Percentiles rank a stretch among this genome's conserved stretches.
These are phyloP conservation scores for Solenopsis fugax DNA, from an alignment of 1,140 invertebrate species.

Conservation along the genomic window DNA sequence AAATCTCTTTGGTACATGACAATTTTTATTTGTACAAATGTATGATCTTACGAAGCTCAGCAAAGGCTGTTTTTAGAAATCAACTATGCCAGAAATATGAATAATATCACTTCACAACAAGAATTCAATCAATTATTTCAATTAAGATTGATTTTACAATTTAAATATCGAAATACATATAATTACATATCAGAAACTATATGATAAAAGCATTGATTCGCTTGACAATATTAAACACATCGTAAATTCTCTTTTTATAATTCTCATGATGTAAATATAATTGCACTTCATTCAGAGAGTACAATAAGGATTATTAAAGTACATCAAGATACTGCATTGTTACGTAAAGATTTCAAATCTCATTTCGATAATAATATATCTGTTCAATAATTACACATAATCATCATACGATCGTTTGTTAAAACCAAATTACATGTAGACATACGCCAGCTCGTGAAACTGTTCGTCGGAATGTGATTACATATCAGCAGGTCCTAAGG, in stretches of 20 bases:
- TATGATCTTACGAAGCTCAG: not conserved
- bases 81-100: constrained; percentile 7
- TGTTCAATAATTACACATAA: constrained; percentile 41
- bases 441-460: not conserved
- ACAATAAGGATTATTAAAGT: constrained; percentile 34
- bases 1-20: not conserved
- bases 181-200: constrained; percentile 30
- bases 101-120: constrained; percentile 13
- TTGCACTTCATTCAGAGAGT: not conserved
- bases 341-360: constrained; percentile 16
- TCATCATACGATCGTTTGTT: not conserved
- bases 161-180: constrained; percentile 22
- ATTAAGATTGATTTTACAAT: constrained; percentile 33
- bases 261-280: constrained; percentile 44
- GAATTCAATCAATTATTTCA: constrained; percentile 8
- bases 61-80: constrained; percentile 8
- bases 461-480: not conserved
- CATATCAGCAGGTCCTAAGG: constrained; percentile 39
- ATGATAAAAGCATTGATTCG: constrained; percentile 52
- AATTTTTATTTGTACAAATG: constrained; percentile 20
- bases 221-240: constrained; percentile 18
- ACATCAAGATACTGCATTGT: constrained; percentile 31
- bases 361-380: constrained; percentile 41
- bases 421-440: constrained; percentile 9
- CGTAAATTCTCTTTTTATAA: constrained; percentile 11